phyloP scores from a whole-genome alignment of 2,888 invertebrate genomes.

The Mythimna lalbum region DNA sequence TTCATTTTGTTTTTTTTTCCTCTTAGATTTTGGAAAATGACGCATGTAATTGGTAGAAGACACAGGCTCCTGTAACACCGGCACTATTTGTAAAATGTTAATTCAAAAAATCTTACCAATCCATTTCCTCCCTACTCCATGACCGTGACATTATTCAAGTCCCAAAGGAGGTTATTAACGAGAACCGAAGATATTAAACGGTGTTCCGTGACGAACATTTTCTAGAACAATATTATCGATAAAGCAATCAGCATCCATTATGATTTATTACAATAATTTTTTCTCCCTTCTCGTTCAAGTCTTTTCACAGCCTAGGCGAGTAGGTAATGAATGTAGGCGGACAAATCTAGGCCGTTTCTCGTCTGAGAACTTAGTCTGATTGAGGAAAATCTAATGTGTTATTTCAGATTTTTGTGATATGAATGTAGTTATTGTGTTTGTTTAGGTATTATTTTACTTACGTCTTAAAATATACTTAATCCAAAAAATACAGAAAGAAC shows the following conservation, averaged over 20 bases:
- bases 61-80: too few relatives aligned
- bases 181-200: slow-evolving; percentile 46
- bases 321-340: neutral
- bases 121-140: slow-evolving; percentile 11
- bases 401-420: neutral
- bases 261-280: slow-evolving; percentile 50
- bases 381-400: neutral
- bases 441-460: too few relatives aligned
- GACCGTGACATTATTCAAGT: slow-evolving; percentile 10
- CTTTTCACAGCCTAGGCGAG: neutral
- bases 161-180: slow-evolving; percentile 27
- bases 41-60: too few relatives aligned
- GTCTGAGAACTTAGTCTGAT: neutral
- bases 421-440: too few relatives aligned
- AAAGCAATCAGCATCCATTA: slow-evolving; percentile 49
- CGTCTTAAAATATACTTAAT: too few relatives aligned
- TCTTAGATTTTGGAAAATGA: too few relatives aligned
- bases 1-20: too few relatives aligned
- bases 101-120: neutral
- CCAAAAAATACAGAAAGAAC: too few relatives aligned
- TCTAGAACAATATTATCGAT: slow-evolving; percentile 52
- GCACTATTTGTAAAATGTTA: too few relatives aligned
- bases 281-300: slow-evolving; percentile 12
- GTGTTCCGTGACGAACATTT: slow-evolving; percentile 49
- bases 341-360: neutral